Evolutionary conservation across 1,140 invertebrate genomes (phyloP).

Genomic region (silkworm (Bombyx mori)): DNA sequence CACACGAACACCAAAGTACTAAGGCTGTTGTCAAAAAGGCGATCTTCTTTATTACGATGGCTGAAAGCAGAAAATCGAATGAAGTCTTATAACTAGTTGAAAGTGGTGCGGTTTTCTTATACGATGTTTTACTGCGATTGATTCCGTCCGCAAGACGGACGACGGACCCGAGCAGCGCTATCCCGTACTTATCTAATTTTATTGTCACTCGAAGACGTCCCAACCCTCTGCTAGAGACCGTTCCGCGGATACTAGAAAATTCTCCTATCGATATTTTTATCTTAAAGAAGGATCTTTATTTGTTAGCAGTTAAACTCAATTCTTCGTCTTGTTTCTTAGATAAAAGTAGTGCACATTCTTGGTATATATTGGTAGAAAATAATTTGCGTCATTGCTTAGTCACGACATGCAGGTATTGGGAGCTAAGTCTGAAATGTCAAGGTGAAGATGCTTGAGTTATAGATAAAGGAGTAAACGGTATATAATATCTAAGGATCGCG

Average conservation of each 20-base stretch:
- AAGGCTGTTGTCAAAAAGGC: conserved; percentile 2
- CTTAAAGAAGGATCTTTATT: conserved; percentile 54
- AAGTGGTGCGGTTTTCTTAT: conserved; percentile 25
- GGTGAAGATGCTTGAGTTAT: conserved; percentile 2
- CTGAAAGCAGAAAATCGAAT: conserved; percentile 25
- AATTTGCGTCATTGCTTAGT: conserved; percentile 13
- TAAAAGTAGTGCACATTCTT: conserved; percentile 20
- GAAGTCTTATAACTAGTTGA: conserved; percentile 10
- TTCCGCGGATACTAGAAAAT: conserved; percentile 51
- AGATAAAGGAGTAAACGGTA: conserved; percentile 6
- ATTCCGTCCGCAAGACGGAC: conserved; percentile 56
- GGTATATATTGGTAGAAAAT: conserved; percentile 16
- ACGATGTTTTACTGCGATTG: conserved; percentile 65
- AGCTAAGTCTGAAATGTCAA: conserved; percentile 2
- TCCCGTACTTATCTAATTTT: conserved; percentile 68
- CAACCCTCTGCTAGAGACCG: conserved; percentile 41
- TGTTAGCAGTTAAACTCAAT: conserved; percentile 49
- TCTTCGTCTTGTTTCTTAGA: conserved; percentile 34
- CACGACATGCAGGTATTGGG: conserved; percentile 7
- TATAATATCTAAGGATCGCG: conserved; percentile 2
- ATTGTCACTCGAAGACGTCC: conserved; percentile 55
- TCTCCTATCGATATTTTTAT: conserved; percentile 51
- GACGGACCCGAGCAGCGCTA: conserved; percentile 33
- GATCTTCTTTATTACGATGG: neutral
- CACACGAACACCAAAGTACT: conserved; percentile 26